Evolutionary conservation across 2,113 vertebrate genomes (phyloP), one percentile per base, ranked within the genome.

Genomic region (Odocoileus hemionus): DNA sequence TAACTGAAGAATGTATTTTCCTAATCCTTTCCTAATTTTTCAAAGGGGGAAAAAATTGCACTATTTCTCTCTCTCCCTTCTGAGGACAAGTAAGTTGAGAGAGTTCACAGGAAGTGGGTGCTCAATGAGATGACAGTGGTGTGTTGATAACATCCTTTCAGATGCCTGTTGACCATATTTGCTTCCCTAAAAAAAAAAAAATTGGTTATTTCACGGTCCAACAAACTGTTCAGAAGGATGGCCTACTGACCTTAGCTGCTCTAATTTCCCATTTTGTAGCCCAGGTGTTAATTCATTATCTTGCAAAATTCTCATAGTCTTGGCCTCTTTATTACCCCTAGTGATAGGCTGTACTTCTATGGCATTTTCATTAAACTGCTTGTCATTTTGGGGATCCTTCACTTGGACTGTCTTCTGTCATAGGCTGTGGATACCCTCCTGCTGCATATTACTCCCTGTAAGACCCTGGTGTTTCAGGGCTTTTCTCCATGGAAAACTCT

Each of bases 231-330:
- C 64, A 58, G 55, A 85, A 82, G 36, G 47, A 19, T 52, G 36
- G 39, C 30, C 39, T 47, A 7, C n/a, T 33, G 26, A 47, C 80
- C 55, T 52, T 52, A 39, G 16, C 87, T 50, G 93, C 78, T 45
- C 92, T 80, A 74, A 78, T 23, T 90, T 95, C 97, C 64, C 89
- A 79, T 92, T 89, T 61, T 80, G 25, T 82, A 61, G 5, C 36
- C 74, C 43, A 60, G 84, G 79, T 91, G 88, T 28, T 95, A 85
- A 91, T 91, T 89, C 14, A 0, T 95, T 86, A 91, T 97, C 50
- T 94, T 33, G 87, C 94, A 93, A 23, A 96, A 21, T 78, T 96
- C 60, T 39, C 55, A 30, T 50, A 13, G 26, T 74, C 92, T 78
- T 93, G 83, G 54, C 88, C 28, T 5, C 50, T 43, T 95, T 30